Evolutionary conservation across 2,797 vertebrate species (phyloP).

Genomic region (Perodicticus potto): DNA sequence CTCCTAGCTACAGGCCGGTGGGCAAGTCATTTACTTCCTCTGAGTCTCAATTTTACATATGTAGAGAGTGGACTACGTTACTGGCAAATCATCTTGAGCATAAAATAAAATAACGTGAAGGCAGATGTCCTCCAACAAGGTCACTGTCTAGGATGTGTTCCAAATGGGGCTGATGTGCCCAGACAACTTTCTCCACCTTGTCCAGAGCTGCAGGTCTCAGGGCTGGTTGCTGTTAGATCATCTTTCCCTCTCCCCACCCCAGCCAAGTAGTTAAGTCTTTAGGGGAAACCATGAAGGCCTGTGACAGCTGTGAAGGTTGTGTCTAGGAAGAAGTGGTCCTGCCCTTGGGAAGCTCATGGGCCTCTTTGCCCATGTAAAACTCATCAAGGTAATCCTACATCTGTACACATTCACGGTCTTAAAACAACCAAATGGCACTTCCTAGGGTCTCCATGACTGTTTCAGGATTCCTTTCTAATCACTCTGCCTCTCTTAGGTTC

Average conservation of each 20-base stretch:
- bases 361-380: background rate
- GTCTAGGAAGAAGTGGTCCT: background rate
- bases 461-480: background rate
- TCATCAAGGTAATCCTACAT: too few relatives aligned
- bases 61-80: background rate
- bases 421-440: background rate
- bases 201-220: background rate
- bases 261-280: background rate
- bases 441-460: background rate
- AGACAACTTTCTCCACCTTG: background rate
- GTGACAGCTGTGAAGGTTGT: background rate
- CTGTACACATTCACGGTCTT: fast-evolving
- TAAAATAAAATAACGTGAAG: background rate
- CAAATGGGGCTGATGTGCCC: fast-evolving
- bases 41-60: background rate
- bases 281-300: background rate
- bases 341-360: background rate
- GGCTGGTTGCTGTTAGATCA: background rate
- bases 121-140: background rate
- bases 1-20: background rate
- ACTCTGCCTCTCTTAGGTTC: background rate
- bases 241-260: too few relatives aligned
- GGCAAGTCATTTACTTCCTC: background rate
- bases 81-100: background rate
- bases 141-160: fast-evolving